phyloP scores from a whole-genome alignment of 2,113 vertebrate species.

The Aix galericulata region DNA sequence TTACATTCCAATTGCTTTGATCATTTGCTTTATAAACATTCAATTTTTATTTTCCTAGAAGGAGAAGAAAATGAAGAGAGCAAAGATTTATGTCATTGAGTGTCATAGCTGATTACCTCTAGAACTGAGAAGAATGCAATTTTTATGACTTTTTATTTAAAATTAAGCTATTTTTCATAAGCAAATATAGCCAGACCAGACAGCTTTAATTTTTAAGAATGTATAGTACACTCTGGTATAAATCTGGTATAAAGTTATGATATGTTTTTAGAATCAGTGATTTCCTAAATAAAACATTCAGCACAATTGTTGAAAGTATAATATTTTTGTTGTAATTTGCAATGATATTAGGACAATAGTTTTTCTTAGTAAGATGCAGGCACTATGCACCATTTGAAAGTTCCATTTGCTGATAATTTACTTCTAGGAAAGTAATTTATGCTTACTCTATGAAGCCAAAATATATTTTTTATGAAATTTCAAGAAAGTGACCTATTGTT shows the following conservation, averaged over 20 bases:
- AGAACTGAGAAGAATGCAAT: conserved; percentile 76
- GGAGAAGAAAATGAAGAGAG: conserved; percentile 68
- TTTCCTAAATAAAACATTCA: conserved; percentile 63
- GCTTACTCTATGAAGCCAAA: not conserved
- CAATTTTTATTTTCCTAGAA: conserved; percentile 69
- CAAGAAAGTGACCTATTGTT: not conserved
- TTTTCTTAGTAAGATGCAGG: conserved; percentile 31
- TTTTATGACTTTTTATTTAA: conserved; percentile 79
- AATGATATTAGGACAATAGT: conserved; percentile 36
- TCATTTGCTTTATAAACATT: conserved; percentile 55
- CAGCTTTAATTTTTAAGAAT: conserved; percentile 76
- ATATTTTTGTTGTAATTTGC: conserved; percentile 52
- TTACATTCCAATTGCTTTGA: conserved; percentile 22
- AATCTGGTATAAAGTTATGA: conserved; percentile 58
- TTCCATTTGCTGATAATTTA: not conserved
- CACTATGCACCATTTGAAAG: conserved; percentile 12
- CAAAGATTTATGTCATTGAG: conserved; percentile 76
- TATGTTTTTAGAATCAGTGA: conserved; percentile 50
- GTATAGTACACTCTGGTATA: conserved; percentile 8
- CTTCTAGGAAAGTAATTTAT: not conserved
- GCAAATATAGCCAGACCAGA: conserved; percentile 53
- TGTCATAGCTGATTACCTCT: conserved; percentile 77
- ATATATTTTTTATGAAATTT: not conserved
- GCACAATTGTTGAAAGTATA: not conserved
- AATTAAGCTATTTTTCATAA: conserved; percentile 73